Base-by-base conservation (phyloP, 1,140 invertebrate species). In the Aphidius ervi region DNA sequence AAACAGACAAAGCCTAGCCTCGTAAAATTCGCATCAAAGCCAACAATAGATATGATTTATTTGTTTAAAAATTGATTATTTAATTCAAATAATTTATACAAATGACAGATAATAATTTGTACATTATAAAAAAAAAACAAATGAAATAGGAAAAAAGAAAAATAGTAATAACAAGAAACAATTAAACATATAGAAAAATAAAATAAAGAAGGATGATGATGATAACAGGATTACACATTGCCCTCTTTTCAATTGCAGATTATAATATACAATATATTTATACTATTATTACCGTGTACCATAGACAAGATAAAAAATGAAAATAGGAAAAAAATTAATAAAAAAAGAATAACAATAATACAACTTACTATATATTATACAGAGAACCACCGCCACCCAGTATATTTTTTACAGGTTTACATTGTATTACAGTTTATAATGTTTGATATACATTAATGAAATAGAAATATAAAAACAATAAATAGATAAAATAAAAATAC, bases 371-470 rank as follows among this genome's bases (percentile, higher is more conserved):
- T 78, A 77, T 78, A 16, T 75, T 76, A 74, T 16, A 78, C 74
- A 80, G 75, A 80, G 76, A 55, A 56, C 74, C 74, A 70, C 71
- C 74, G 76, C 72, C 78, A 79, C 74, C 74, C 75, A 80, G 75
- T 80, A 80, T 80, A 80, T 80, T 80, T 79, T 80, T 80, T 80
- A 80, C 78, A 80, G 78, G 77, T 80, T 80, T 80, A 79, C 77
- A 79, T 78, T 79, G 74, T 79, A 79, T 79, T 79, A 80, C 78
- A 78, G 74, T 80, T 79, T 79, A 79, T 78, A 80, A 79, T 75
- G 74, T 80, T 79, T 80, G 74, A 79, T 80, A 79, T 78, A 77
- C 76, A 77, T 55, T 46, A 56, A 59, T 45, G 46, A 59, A 10
- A 74, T 70, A 71, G 74, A 64, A 61, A 57, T 20, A 60, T 74